Conservation (phyloP, 2,797 vertebrate species). For the Nannoperca obscura region DNA sequence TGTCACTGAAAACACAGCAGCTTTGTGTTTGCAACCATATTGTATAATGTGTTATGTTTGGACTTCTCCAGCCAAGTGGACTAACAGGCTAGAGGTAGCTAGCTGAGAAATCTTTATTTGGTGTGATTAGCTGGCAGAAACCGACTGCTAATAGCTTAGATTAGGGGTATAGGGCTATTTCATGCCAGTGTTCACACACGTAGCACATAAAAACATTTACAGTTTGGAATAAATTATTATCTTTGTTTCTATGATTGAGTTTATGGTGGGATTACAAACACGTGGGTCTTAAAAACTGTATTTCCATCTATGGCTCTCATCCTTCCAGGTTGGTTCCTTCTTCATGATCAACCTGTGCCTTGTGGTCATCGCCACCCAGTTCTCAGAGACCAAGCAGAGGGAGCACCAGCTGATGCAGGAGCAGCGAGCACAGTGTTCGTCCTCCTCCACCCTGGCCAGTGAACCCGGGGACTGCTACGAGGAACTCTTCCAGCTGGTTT, state of each 20-base stretch:
- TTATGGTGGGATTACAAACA: neutral
- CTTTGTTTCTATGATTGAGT: neutral
- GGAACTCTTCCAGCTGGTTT: conserved; percentile 94
- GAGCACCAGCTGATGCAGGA: conserved; percentile 99
- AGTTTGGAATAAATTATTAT: neutral
- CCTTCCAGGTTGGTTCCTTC: conserved; percentile 89
- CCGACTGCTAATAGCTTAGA: conserved; percentile 14
- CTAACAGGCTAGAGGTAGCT: conserved; percentile 21
- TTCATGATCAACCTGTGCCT: conserved; percentile 99
- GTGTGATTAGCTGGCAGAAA: conserved; percentile 19
- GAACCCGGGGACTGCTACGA: conserved; percentile 97
- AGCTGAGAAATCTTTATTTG: conserved; percentile 3
- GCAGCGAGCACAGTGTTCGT: conserved; percentile 91
- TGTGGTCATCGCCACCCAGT: conserved; percentile 97
- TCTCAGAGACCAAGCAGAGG: conserved; percentile 97
- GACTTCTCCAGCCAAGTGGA: conserved; percentile 27
- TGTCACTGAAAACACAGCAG: conserved; percentile 1
- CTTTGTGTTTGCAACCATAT: conserved; percentile 27
- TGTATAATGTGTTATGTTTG: conserved; percentile 19
- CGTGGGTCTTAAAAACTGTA: neutral
- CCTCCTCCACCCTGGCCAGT: conserved; percentile 94
- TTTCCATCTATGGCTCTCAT: neutral
- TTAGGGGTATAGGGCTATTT: neutral
- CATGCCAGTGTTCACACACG: conserved; percentile 8
- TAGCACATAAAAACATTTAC: neutral